Evolutionary conservation across 2,888 invertebrate species (phyloP).

Genomic region (Eutolmus rufibarbis): DNA sequence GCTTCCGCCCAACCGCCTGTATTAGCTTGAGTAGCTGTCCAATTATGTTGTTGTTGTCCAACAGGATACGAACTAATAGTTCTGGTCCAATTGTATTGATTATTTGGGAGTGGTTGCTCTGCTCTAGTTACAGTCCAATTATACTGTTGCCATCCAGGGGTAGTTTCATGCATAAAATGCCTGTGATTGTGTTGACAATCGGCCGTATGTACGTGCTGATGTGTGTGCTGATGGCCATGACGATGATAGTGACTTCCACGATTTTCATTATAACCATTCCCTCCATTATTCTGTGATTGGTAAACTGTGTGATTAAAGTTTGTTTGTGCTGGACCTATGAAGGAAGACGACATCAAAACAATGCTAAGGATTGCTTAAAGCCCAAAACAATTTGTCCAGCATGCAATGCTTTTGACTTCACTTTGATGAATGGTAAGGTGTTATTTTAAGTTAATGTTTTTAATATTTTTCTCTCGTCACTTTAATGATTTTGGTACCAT

Average conservation of each 20-base stretch:
- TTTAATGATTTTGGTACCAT: no score
- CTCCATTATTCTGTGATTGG: not conserved
- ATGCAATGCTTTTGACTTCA: not conserved
- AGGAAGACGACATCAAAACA: not conserved
- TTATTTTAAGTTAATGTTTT: no score
- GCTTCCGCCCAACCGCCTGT: not conserved
- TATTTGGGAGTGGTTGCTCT: not conserved
- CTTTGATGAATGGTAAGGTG: not conserved
- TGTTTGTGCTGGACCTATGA: not conserved
- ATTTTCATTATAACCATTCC: not conserved
- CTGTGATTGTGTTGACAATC: not conserved
- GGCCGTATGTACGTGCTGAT: not conserved
- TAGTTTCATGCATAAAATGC: not conserved
- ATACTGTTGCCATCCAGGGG: not conserved
- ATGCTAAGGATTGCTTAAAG: not conserved
- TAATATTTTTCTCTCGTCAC: no score
- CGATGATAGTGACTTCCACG: not conserved
- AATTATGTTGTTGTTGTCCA: not conserved
- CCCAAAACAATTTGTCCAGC: not conserved
- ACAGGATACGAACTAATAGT: not conserved
- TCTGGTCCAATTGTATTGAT: constrained; percentile 1
- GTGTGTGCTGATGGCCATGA: not conserved
- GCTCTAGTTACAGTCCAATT: not conserved
- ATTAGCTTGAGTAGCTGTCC: not conserved
- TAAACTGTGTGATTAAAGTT: not conserved